These are phyloP conservation scores for Neolamprologus variostigma DNA, from an alignment of 2,113 vertebrate genomes.

Conservation along the genomic window DNA sequence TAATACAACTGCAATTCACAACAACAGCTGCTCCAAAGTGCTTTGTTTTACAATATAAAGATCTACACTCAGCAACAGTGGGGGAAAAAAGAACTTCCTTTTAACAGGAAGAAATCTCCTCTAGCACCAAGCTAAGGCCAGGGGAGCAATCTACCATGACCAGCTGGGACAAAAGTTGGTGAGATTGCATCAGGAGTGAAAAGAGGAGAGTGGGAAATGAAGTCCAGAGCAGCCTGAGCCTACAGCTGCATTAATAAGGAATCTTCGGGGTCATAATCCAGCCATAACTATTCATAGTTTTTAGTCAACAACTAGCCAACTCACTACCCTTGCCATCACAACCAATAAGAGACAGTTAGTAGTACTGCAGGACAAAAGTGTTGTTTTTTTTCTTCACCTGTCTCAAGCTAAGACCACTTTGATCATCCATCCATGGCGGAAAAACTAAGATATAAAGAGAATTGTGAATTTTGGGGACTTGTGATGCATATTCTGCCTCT, in stretches of 20 bases:
- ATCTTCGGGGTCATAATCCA: not conserved
- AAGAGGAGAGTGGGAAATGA: not conserved
- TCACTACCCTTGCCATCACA: not conserved
- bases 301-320: not conserved
- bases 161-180: not conserved
- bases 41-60: not conserved
- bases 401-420: not conserved
- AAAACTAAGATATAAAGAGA: not conserved
- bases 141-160: not conserved
- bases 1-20: not conserved
- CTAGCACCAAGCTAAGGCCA: not conserved
- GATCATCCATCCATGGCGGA: not conserved
- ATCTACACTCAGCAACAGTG: not conserved
- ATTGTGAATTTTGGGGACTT: not conserved
- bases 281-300: not conserved
- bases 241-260: not conserved
- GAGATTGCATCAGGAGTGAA: not conserved
- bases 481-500: not conserved
- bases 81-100: fast-evolving
- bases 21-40: not conserved
- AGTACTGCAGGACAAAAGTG: not conserved
- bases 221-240: not conserved
- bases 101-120: not conserved
- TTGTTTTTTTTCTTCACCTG: not conserved
- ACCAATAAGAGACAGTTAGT: not conserved